phyloP scores from a whole-genome alignment of 2,888 invertebrate genomes.

The Lasioglossum oenotherae region DNA sequence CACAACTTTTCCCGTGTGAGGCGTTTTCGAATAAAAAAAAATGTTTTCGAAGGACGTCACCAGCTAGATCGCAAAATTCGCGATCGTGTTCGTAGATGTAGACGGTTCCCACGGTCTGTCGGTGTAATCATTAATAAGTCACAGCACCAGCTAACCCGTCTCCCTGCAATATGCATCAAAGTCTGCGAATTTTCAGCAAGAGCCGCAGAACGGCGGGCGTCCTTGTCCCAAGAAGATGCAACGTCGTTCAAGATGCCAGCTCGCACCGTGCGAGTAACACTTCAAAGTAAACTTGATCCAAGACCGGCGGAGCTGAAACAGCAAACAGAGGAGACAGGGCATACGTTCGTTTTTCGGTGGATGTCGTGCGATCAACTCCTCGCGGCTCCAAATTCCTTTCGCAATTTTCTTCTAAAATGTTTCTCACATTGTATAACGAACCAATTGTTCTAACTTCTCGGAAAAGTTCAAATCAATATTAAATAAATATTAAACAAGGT shows the following conservation, averaged over 20 bases:
- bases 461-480: no score
- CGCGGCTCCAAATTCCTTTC: background rate
- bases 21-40: no score
- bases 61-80: background rate
- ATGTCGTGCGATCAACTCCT: background rate
- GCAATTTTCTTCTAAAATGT: no score
- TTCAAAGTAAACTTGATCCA: background rate
- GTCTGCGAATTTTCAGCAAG: constrained; percentile 81
- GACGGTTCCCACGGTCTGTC: background rate
- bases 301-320: background rate
- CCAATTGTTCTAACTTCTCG: no score
- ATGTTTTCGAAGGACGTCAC: no score
- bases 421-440: no score
- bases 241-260: constrained; percentile 87
- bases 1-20: no score
- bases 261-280: constrained; percentile 78
- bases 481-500: no score
- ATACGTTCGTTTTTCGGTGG: background rate
- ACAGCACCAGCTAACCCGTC: background rate
- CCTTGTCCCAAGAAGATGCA: constrained; percentile 87
- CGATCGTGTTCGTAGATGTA: background rate
- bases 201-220: constrained; percentile 88
- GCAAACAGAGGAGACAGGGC: background rate
- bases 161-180: background rate
- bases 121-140: background rate